Conservation (phyloP, 2,888 invertebrate species). For the Eupelmus urozonus region DNA sequence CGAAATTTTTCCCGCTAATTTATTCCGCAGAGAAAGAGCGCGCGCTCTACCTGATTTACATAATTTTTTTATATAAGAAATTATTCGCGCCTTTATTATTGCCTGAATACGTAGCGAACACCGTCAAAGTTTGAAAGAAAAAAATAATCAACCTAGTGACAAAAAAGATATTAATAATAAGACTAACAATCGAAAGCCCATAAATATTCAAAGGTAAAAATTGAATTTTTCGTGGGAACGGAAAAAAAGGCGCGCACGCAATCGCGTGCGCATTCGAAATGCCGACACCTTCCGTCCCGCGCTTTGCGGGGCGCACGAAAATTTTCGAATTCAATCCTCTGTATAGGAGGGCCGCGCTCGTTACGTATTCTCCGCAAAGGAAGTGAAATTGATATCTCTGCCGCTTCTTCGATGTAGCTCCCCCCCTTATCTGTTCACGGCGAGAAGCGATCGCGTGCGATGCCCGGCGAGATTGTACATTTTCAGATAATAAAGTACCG, state of each 20-base stretch:
- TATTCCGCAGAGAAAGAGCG: not conserved
- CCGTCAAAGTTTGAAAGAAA: no score
- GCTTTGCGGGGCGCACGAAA: not conserved
- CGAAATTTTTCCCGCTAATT: not conserved
- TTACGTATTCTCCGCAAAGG: no score
- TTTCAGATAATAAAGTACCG: slow-evolving; percentile 66
- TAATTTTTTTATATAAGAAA: no score
- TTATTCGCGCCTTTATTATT: no score
- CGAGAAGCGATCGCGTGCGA: slow-evolving; percentile 56
- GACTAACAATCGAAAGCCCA: slow-evolving; percentile 4
- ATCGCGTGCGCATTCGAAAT: slow-evolving; percentile 21
- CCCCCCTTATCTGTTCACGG: slow-evolving; percentile 39
- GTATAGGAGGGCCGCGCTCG: not conserved
- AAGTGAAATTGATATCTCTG: slow-evolving; percentile 48
- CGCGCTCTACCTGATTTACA: not conserved
- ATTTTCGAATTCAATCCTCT: not conserved
- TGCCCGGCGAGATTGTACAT: slow-evolving; percentile 43
- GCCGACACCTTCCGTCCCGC: not conserved
- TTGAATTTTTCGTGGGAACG: slow-evolving; percentile 38
- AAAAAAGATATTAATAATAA: no score
- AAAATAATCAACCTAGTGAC: not conserved
- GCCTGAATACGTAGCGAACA: no score
- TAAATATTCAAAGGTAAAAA: not conserved
- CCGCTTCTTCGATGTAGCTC: slow-evolving; percentile 8
- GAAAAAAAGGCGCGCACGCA: slow-evolving; percentile 22